Base-by-base conservation (phyloP, 2,797 vertebrate genomes). In the Choloepus didactylus region DNA sequence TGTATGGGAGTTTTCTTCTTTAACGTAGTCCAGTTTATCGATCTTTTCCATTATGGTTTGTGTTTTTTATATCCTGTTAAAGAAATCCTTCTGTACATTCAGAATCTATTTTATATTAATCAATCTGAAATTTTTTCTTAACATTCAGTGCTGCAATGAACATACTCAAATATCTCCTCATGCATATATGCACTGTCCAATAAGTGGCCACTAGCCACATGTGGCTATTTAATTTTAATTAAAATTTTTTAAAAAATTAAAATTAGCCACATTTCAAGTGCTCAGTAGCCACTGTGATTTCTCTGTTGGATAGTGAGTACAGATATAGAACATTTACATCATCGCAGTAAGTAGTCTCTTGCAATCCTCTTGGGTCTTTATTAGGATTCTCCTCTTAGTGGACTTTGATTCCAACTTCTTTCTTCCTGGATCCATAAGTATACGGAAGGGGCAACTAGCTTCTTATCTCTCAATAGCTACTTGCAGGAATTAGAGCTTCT, bases 1-100 rank as follows among this genome's bases (percentile, higher is more conserved):
- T 38, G 9, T 64, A 88, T 46, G 64, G 64, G 29, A 70, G 14
- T 54, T 87, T 67, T 79, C 66, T 10, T 18, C n/a, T 89, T 31
- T 81, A 51, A 66, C 29, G 7, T 51, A 54, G 46, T 75, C 62
- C 49, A 27, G 14, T 76, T 62, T 87, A 67, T 56, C 41, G 3
- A 11, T 72, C 41, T 94, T 77, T 94, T 66, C n/a, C 69, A 41
- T 86, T 80, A 10, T 62, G n/a, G 21, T 85, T 77, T 73, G 38
- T 87, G 18, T 54, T 89, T 35, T 89, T 82, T 59, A 82, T 92
- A 44, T 86, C 56, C 64, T 91, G 49, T 80, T 86, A 51, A 82
- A 59, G 69, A 82, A 79, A 73, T 51, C 25, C 38, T 87, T 73
- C 72, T 80, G 31, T 80, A 41, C 19, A 59, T n/a, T 19, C 67